phyloP scores from a whole-genome alignment of 2,797 vertebrate species.

The Chelmon rostratus region DNA sequence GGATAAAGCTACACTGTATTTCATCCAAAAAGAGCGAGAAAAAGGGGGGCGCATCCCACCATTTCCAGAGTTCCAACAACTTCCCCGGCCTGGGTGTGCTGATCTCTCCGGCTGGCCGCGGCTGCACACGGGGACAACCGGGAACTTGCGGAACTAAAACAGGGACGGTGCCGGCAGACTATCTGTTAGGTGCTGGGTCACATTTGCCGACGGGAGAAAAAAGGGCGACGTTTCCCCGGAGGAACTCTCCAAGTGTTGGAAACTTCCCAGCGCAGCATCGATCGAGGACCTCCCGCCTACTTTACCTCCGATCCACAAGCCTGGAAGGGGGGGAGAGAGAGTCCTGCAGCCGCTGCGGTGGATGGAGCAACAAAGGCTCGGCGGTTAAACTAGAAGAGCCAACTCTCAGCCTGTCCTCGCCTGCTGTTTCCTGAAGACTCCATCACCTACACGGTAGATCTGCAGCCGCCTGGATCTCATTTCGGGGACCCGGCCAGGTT shows the following conservation, averaged over 20 bases:
- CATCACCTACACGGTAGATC: conserved; percentile 24
- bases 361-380: conserved; percentile 79
- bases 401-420: conserved; percentile 16
- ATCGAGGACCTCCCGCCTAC: conserved; percentile 80
- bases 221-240: conserved; percentile 35
- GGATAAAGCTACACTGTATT: conserved; percentile 41
- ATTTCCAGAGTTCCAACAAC: conserved; percentile 60
- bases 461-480: conserved; percentile 62
- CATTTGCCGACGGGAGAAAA: conserved; percentile 13
- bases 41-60: conserved; percentile 31
- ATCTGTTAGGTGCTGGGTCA: conserved; percentile 48
- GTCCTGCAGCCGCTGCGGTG: conserved; percentile 68
- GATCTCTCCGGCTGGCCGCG: conserved; percentile 21
- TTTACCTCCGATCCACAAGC: conserved; percentile 67
- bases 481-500: conserved; percentile 31
- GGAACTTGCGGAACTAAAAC: conserved; percentile 59
- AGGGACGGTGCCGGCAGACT: conserved; percentile 35
- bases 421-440: conserved; percentile 3
- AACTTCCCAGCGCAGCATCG: conserved; percentile 80
- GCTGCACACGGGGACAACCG: conserved; percentile 31
- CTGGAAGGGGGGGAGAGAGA: conserved; percentile 64
- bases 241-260: conserved; percentile 71
- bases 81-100: conserved; percentile 48
- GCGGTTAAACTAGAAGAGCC: conserved; percentile 61
- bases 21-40: neutral